These are phyloP conservation scores for Natator depressus DNA, from an alignment of 2,113 vertebrate genomes.

Conservation along the genomic window DNA sequence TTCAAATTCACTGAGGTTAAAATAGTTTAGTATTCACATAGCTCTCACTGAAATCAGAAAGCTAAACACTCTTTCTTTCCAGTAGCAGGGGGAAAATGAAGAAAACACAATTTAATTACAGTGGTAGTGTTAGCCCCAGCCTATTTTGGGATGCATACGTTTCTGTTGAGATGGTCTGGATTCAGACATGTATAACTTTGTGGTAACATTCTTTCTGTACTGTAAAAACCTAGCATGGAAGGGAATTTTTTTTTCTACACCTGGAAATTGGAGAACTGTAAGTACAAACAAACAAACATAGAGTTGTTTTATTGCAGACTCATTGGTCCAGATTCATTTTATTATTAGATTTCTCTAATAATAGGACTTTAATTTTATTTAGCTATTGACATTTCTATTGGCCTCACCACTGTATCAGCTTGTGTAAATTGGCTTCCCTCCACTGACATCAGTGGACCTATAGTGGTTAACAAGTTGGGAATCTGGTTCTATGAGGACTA, in stretches of 20 bases:
- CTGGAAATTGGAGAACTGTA: constrained; percentile 50
- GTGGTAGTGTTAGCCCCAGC: constrained; percentile 45
- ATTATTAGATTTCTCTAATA: constrained; percentile 56
- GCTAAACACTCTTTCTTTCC: constrained; percentile 65
- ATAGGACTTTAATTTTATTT: constrained; percentile 59
- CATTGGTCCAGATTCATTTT: constrained; percentile 51
- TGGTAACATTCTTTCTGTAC: constrained; percentile 53
- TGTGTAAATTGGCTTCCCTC: constrained; percentile 42
- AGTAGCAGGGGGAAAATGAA: constrained; percentile 70
- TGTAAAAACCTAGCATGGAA: constrained; percentile 45
- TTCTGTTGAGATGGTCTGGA: constrained; percentile 57
- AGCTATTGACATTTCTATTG: constrained; percentile 41
- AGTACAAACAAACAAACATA: constrained; percentile 32
- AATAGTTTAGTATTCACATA: constrained; percentile 63
- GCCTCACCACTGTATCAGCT: constrained; percentile 36
- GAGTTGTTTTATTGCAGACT: constrained; percentile 62
- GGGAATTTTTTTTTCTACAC: constrained; percentile 53
- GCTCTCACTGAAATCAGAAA: constrained; percentile 65
- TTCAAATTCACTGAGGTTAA: constrained; percentile 55
- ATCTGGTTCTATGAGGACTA: neutral
- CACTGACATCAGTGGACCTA: constrained; percentile 20
- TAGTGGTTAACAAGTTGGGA: neutral
- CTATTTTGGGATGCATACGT: constrained; percentile 52
- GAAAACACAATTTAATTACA: constrained; percentile 70
- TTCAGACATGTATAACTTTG: constrained; percentile 62